These are phyloP conservation scores for Elmis aenea DNA, from an alignment of 2,888 invertebrate species.

Conservation along the genomic window DNA sequence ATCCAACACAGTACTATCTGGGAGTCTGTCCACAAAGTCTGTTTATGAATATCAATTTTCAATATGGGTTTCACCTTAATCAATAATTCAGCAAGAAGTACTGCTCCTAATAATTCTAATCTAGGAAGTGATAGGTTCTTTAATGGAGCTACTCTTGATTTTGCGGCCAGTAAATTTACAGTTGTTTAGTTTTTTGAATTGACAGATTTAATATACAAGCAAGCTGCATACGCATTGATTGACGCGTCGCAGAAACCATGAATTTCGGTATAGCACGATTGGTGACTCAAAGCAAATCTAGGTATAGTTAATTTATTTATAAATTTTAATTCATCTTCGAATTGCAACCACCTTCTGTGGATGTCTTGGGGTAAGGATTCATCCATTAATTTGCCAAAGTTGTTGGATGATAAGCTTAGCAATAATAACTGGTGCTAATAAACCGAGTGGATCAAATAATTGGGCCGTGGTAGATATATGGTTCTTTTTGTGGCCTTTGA, in stretches of 20 bases:
- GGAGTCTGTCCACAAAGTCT: slow-evolving; percentile 25
- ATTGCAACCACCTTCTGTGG: slow-evolving; percentile 12
- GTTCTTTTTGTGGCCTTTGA: slow-evolving; percentile 6
- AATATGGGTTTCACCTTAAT: slow-evolving; percentile 9
- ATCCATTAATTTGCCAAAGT: slow-evolving; percentile 22
- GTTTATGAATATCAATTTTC: slow-evolving; percentile 3
- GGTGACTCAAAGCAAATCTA: slow-evolving; percentile 6
- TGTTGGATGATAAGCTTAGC: slow-evolving; percentile 26
- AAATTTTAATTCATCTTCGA: slow-evolving; percentile 6
- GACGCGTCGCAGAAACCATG: slow-evolving; percentile 26
- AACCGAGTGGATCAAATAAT: slow-evolving; percentile 26
- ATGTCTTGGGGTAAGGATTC: slow-evolving; percentile 13
- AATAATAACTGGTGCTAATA: slow-evolving; percentile 24
- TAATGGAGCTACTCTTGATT: slow-evolving; percentile 25
- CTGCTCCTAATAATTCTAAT: slow-evolving; percentile 22
- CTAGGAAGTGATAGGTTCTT: slow-evolving; percentile 17
- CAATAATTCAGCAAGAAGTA: slow-evolving; percentile 17
- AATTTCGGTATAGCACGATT: slow-evolving; percentile 11
- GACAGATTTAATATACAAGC: slow-evolving; percentile 24
- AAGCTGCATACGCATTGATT: slow-evolving; percentile 25
- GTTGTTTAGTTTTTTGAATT: not conserved
- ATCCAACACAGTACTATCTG: slow-evolving; percentile 24
- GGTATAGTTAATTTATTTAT: slow-evolving; percentile 17
- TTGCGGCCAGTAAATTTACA: slow-evolving; percentile 21
- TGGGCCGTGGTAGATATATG: slow-evolving; percentile 22